Conservation (phyloP, 2,797 vertebrate genomes). For the Pterois miles region DNA sequence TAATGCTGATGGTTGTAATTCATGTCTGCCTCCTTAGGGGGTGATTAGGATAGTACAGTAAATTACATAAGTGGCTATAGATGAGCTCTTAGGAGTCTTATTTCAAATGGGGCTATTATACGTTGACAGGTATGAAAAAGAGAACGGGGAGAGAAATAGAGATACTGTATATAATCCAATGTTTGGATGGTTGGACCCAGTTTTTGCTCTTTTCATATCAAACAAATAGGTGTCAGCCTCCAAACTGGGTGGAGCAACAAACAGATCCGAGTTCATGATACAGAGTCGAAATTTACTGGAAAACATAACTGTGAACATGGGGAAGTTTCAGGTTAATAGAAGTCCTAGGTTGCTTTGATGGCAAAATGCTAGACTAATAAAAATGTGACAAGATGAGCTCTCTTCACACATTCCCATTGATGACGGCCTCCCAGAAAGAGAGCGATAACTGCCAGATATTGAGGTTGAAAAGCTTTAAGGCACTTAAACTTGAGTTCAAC, state of each 20-base stretch:
- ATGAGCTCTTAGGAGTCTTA: conserved; percentile 48
- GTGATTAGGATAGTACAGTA: conserved; percentile 58
- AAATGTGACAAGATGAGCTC: background rate
- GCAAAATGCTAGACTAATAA: background rate
- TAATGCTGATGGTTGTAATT: conserved; percentile 52
- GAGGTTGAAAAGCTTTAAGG: conserved; percentile 41
- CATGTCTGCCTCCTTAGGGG: conserved; percentile 41
- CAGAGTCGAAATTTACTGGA: conserved; percentile 18
- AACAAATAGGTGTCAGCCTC: conserved; percentile 69
- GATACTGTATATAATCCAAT: conserved; percentile 25
- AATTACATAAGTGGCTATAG: conserved; percentile 62
- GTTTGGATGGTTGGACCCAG: conserved; percentile 38
- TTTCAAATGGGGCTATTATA: conserved; percentile 59
- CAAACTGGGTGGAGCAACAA: conserved; percentile 51
- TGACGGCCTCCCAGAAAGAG: conserved; percentile 3
- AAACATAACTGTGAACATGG: conserved; percentile 27
- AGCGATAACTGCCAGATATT: conserved; percentile 10
- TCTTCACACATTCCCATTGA: background rate
- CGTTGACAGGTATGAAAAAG: conserved; percentile 40
- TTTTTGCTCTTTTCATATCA: conserved; percentile 43
- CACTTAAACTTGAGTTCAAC: conserved; percentile 57
- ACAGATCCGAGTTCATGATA: conserved; percentile 47
- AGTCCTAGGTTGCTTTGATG: conserved; percentile 2
- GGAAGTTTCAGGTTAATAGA: conserved; percentile 1
- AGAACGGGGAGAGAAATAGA: conserved; percentile 24